A percentile compares a stretch with the other conserved stretches of the same genome.
These are phyloP conservation scores for Pipistrellus nathusii DNA, from an alignment of 2,797 vertebrate species.

Conservation along the genomic window DNA sequence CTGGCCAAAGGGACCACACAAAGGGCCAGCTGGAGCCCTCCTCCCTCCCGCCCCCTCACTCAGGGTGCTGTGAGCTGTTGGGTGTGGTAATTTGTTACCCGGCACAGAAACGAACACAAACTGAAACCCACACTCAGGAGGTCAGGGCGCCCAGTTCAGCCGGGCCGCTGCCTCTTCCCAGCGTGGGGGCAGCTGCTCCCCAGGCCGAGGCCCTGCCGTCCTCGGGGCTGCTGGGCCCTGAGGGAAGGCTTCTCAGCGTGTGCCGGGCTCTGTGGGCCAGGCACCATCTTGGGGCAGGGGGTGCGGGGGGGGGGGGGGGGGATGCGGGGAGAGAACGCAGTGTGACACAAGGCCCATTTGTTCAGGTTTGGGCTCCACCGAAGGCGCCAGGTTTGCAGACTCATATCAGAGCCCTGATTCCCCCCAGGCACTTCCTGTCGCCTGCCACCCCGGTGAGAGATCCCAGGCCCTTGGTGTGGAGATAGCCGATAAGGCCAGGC, in stretches of 20 bases:
- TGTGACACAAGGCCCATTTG: fast-evolving
- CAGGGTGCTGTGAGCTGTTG: fast-evolving
- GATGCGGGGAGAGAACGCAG: fast-evolving
- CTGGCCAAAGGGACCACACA: neutral
- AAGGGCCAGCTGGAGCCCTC: neutral
- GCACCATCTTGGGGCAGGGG: fast-evolving
- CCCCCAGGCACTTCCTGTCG: fast-evolving
- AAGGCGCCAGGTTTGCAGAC: neutral
- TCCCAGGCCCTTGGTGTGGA: too few relatives aligned
- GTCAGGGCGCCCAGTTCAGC: neutral
- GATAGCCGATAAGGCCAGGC: neutral
- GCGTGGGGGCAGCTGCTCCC: neutral
- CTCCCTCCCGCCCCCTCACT: neutral
- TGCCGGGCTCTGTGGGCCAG: fast-evolving
- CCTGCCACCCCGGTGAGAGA: neutral
- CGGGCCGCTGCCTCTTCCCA: neutral
- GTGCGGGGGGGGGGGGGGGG: fast-evolving
- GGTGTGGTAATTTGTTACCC: fast-evolving
- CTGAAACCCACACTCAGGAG: neutral
- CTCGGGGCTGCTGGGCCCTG: fast-evolving
- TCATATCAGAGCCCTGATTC: fast-evolving
- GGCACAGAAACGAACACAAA: neutral
- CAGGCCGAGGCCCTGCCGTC: too few relatives aligned
- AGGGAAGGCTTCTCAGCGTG: neutral
- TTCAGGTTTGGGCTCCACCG: neutral